Evolutionary conservation across 2,113 vertebrate species (phyloP).

Genomic region (Nerophis lumbriciformis): DNA sequence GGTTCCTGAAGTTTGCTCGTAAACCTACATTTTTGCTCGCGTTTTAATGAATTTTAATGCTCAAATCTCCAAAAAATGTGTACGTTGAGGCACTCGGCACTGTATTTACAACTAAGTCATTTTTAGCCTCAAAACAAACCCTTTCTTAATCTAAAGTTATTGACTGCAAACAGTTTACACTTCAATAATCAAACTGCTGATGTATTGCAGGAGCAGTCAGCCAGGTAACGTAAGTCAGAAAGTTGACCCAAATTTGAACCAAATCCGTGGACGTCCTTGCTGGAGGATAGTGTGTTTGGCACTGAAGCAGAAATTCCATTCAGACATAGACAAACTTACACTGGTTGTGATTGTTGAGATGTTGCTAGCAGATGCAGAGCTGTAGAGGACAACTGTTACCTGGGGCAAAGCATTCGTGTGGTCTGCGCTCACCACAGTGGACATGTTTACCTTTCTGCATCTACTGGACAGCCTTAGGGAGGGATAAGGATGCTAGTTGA

Average conservation of each 20-base stretch:
- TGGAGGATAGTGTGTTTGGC: slow-evolving; percentile 45
- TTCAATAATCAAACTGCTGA: slow-evolving; percentile 20
- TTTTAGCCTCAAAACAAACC: no score
- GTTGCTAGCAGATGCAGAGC: slow-evolving; percentile 57
- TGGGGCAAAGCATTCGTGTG: slow-evolving; percentile 58
- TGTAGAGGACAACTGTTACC: slow-evolving; percentile 66
- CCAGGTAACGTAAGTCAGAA: slow-evolving; percentile 50
- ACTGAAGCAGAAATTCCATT: slow-evolving; percentile 54
- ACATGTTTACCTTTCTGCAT: slow-evolving; percentile 74
- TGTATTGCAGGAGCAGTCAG: slow-evolving; percentile 39
- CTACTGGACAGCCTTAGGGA: slow-evolving; percentile 53
- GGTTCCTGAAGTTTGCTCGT: no score
- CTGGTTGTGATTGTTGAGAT: slow-evolving; percentile 45
- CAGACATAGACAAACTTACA: slow-evolving; percentile 45
- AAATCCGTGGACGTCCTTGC: slow-evolving; percentile 58
- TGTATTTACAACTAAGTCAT: no score
- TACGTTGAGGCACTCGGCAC: no score
- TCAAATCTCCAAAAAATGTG: no score
- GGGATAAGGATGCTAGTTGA: slow-evolving; percentile 24
- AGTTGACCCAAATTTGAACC: slow-evolving; percentile 61
- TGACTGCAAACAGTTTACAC: background rate
- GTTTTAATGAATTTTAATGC: no score
- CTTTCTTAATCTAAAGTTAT: no score
- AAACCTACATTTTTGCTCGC: no score
- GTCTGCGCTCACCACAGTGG: slow-evolving; percentile 64